phyloP scores from a whole-genome alignment of 2,113 vertebrate genomes.

The Seriola dumerili region DNA sequence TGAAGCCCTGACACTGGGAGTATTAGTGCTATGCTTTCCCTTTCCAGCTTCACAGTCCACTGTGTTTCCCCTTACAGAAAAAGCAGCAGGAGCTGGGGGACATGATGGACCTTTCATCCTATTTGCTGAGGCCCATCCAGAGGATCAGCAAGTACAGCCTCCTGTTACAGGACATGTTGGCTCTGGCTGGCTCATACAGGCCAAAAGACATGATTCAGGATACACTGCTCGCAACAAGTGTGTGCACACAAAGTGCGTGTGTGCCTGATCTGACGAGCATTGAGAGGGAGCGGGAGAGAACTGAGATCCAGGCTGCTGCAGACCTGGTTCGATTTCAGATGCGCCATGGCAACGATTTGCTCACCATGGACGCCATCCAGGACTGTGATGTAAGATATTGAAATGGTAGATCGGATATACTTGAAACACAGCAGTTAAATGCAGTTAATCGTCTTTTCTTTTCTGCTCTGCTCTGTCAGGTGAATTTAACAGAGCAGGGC shows the following conservation, averaged over 20 bases:
- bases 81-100: slow-evolving; percentile 86
- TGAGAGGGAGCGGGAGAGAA: slow-evolving; percentile 68
- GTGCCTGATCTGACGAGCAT: slow-evolving; percentile 54
- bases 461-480: slow-evolving; percentile 60
- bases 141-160: slow-evolving; percentile 89
- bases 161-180: slow-evolving; percentile 84
- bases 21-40: not conserved
- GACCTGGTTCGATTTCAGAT: slow-evolving; percentile 85
- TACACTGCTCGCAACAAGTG: slow-evolving; percentile 11
- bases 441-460: not conserved
- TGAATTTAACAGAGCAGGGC: slow-evolving; percentile 87
- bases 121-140: slow-evolving; percentile 86
- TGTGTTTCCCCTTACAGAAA: slow-evolving; percentile 63
- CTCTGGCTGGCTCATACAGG: slow-evolving; percentile 59
- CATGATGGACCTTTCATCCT: slow-evolving; percentile 86
- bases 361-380: slow-evolving; percentile 87
- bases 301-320: slow-evolving; percentile 81
- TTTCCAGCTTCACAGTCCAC: not conserved
- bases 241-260: slow-evolving; percentile 32
- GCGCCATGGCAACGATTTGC: slow-evolving; percentile 85
- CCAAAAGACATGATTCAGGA: slow-evolving; percentile 56
- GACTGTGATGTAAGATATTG: slow-evolving; percentile 85
- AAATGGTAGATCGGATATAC: not conserved
- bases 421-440: not conserved
- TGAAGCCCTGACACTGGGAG: not conserved